Base-by-base conservation (phyloP, 2,888 invertebrate genomes). In the Drosophila koepferae region DNA sequence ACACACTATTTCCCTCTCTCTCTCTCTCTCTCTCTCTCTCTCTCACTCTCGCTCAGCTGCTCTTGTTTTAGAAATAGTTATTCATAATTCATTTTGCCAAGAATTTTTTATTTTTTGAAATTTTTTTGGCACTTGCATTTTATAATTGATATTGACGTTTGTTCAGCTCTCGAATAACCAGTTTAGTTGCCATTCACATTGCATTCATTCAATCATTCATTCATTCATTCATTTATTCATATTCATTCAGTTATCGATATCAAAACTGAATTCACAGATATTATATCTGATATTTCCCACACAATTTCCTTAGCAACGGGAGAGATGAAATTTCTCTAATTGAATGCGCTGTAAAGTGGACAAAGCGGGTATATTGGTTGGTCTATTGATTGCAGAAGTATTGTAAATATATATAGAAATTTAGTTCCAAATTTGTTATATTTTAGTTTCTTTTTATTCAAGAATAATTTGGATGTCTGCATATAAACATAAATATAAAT, bases 61-160 rank as follows among this genome's bases (percentile, higher is more conserved):
- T 16, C 20, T 2, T n/a, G 40, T 12, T 20, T n/a, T 20, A 34
- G 51, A 55, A 28, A 63, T 60, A 56, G 51, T 34, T 63, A 63
- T 79, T 41, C 55, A 78, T 81, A 81, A 81, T 81, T 78, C 68
- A 78, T 58, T 60, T 68, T 72, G 64, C 55, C 36, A 58, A 63
- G 7, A 2, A 16, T 18, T 41, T 41, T 41, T 7, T 1, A 2
- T 23, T 18, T n/a, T 41, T 41, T 16, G 4, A 0, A 10, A 6
- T 14, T 23, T 76, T 53, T 59, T 40, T 36, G 10, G 56, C 31
- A 55, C 41, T 63, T 55, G 43, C 55, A 59, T 16, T 77, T 64
- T 63, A 66, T 81, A 77, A 77, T 77, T 81, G 64, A 77, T 77
- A 77, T 81, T 77, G 77, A 72, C 77, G 44, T 67, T 77, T 64